These are phyloP conservation scores for Calypte anna DNA, from an alignment of 2,113 vertebrate genomes.

Conservation along the genomic window DNA sequence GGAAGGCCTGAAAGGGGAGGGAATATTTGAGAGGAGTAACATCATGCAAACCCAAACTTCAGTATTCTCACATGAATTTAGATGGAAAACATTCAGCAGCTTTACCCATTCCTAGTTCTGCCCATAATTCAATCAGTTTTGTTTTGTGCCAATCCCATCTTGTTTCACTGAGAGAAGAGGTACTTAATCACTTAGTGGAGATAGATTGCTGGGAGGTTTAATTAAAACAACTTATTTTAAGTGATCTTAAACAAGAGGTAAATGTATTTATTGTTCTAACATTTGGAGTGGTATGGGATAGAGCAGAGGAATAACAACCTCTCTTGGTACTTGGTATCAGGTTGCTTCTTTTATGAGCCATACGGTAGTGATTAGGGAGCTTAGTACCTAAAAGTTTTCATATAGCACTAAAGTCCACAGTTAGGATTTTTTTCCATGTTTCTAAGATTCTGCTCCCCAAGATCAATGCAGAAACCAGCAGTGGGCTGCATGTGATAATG, in stretches of 20 bases:
- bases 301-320: slow-evolving; percentile 43
- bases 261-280: slow-evolving; percentile 65
- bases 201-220: slow-evolving; percentile 53
- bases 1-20: not conserved
- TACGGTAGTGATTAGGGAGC: slow-evolving; percentile 66
- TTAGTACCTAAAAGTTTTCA: slow-evolving; percentile 40
- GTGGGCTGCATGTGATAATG: not conserved
- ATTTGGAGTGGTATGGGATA: slow-evolving; percentile 34
- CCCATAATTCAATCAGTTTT: not conserved
- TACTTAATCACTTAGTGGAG: slow-evolving; percentile 62
- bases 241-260: slow-evolving; percentile 59
- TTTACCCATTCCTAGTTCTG: not conserved
- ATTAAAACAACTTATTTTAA: slow-evolving; percentile 68
- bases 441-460: not conserved
- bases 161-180: slow-evolving; percentile 31
- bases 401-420: not conserved
- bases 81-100: not conserved
- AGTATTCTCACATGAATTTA: not conserved
- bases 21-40: slow-evolving; percentile 12
- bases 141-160: slow-evolving; percentile 33
- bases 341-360: slow-evolving; percentile 68
- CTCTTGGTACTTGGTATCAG: slow-evolving; percentile 30
- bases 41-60: not conserved
- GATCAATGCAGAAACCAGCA: not conserved
- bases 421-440: not conserved